Evolutionary conservation across 1,140 invertebrate species (phyloP).

Genomic region (Drosophila eugracilis): DNA sequence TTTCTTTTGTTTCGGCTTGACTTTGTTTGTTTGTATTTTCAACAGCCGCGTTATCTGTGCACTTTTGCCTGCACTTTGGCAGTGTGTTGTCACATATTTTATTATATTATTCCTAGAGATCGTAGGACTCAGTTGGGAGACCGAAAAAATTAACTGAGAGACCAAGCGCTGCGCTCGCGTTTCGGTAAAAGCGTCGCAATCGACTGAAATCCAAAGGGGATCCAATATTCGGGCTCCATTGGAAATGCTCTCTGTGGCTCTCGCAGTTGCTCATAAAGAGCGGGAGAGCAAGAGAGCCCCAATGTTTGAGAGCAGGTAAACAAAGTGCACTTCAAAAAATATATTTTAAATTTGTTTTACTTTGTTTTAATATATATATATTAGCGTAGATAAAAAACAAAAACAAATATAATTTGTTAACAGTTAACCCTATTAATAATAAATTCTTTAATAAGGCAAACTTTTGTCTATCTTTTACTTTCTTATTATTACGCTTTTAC

Average conservation of each 20-base stretch:
- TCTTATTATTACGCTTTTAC: too few species aligned
- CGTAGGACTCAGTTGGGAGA: conserved; percentile 12
- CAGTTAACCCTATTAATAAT: too few species aligned
- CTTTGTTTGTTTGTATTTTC: conserved; percentile 28
- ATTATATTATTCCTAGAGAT: conserved; percentile 25
- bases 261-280: neutral
- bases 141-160: conserved; percentile 5
- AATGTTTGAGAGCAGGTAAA: conserved; percentile 25
- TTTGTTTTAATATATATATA: too few species aligned
- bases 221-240: conserved; percentile 36
- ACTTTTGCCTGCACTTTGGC: conserved; percentile 48
- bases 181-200: conserved; percentile 63
- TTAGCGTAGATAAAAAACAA: too few species aligned
- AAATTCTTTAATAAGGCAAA: too few species aligned
- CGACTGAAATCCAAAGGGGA: conserved; percentile 67
- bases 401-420: too few species aligned
- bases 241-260: conserved; percentile 30
- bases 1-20: conserved; percentile 26
- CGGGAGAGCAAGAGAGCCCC: conserved; percentile 1
- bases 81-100: conserved; percentile 58
- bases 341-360: neutral
- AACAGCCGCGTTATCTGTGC: conserved; percentile 10
- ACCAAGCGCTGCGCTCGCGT: conserved; percentile 46
- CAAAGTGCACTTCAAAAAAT: conserved; percentile 26
- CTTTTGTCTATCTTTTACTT: too few species aligned